Evolutionary conservation across 2,797 vertebrate genomes (phyloP).

Genomic region (Amblyraja radiata): DNA sequence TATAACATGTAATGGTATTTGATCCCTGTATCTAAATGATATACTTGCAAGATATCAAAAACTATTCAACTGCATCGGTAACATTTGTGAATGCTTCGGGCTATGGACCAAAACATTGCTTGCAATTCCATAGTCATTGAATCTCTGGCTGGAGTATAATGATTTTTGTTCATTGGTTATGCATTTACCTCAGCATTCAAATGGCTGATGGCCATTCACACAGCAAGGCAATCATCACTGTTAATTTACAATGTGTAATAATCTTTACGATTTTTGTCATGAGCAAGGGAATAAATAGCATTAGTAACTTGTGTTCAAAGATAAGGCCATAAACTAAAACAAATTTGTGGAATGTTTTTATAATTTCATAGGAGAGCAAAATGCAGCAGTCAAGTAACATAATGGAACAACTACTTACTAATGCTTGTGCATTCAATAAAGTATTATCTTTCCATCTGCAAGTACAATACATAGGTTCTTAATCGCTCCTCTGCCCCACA

Average conservation of each 20-base stretch:
- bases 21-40: neutral
- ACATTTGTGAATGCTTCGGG: conserved; percentile 24
- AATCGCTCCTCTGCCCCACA: neutral
- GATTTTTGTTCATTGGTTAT: neutral
- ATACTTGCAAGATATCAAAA: neutral
- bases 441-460: neutral
- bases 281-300: neutral
- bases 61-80: neutral
- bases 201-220: neutral
- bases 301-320: neutral
- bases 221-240: neutral
- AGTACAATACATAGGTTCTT: neutral
- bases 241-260: neutral
- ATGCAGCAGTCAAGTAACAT: neutral
- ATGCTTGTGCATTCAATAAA: neutral
- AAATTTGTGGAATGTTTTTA: conserved; percentile 8
- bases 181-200: neutral
- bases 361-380: neutral
- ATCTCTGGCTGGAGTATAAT: neutral
- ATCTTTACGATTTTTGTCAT: neutral
- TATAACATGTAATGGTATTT: neutral
- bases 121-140: neutral
- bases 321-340: neutral
- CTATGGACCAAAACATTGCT: neutral
- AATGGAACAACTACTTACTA: neutral